These are phyloP conservation scores for Zoanthus sansibaricus DNA, from an alignment of 92 coral and sea anemone species.

Conservation along the genomic window DNA sequence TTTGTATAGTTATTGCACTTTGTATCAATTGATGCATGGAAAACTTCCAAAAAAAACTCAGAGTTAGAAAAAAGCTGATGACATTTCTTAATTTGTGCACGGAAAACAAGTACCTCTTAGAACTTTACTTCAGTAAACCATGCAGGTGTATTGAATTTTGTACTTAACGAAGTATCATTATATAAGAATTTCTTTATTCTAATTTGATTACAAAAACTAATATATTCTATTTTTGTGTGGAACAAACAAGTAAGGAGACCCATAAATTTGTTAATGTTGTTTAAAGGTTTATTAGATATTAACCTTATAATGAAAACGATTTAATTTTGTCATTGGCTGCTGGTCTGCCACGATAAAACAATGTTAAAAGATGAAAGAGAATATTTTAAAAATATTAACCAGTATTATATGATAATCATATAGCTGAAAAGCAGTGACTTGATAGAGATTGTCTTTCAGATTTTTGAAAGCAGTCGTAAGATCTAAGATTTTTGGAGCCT, in stretches of 20 bases:
- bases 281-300: background rate
- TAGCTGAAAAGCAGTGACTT: too few species aligned
- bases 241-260: background rate
- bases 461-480: too few species aligned
- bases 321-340: constrained; percentile 3
- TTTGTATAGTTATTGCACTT: too few species aligned
- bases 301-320: background rate
- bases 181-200: background rate
- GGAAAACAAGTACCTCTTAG: background rate
- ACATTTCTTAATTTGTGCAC: background rate
- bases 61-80: background rate
- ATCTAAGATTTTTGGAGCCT: too few species aligned
- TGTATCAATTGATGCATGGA: background rate
- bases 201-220: background rate
- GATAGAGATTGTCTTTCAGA: too few species aligned
- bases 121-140: background rate
- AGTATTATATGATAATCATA: too few species aligned
- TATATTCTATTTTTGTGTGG: background rate
- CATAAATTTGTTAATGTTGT: background rate
- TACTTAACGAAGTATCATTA: background rate
- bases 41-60: background rate
- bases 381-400: too few species aligned
- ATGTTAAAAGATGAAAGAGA: background rate
- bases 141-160: background rate
- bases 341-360: constrained; percentile 10